Evolutionary conservation across 2,113 vertebrate species (phyloP), one percentile per base, ranked within the genome.

Genomic region (Microtus richardsoni): DNA sequence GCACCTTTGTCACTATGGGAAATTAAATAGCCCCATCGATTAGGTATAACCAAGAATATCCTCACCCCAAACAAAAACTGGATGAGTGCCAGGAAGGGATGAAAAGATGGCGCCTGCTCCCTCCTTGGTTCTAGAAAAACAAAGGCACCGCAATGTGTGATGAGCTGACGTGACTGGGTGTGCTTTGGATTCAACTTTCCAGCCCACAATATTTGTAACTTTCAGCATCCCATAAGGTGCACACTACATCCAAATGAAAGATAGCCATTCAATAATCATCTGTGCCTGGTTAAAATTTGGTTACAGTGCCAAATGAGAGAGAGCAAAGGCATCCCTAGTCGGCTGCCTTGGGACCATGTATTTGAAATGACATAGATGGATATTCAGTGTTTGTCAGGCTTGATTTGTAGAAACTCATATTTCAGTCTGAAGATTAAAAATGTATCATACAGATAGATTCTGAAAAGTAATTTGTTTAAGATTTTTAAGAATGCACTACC

Each of bases 351-450:
- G 58, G 52, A 92, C 77, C 87, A 83, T 0, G 11, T 77, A 89
- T 94, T 91, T 77, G 39, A 95, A 87, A 80, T 88, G 52, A 54
- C 49, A 21, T 62, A 7, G 0, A 58, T 22, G n/a, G 82, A 62
- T 92, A 41, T 60, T 88, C 44, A 24, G 16, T 54, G 14, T 93
- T 89, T 93, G 62, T 39, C 49, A n/a, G 89, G 52, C 33, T 39
- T 92, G 74, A 95, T 92, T 90, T 92, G 79, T 87, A 87, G 58
- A 22, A 47, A 83, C 73, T 71, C 30, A 7, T 8, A 30, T 96
- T 96, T 93, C 84, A 89, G 47, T 71, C 30, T 92, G 47, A 84
- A 66, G 91, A 90, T 95, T 83, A 94, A 89, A 93, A 68, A 75
- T 78, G 17, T 47, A 74, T 92, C 79, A 79, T 22, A 44, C 22